These are phyloP conservation scores for Coreoperca whiteheadi DNA, from an alignment of 2,113 vertebrate species.

Conservation along the genomic window DNA sequence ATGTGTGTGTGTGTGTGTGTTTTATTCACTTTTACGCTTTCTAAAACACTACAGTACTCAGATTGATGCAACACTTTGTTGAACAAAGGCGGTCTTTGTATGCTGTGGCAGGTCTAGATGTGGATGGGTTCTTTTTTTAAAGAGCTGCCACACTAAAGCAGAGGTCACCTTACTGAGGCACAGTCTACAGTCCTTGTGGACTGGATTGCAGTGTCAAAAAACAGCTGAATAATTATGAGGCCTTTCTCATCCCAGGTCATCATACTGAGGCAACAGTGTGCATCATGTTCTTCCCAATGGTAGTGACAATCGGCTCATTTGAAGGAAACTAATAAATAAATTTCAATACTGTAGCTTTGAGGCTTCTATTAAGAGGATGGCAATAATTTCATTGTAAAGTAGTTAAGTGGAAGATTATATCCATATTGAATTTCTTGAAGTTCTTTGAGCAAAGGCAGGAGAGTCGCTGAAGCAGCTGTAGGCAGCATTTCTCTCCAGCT, in stretches of 20 bases:
- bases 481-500: constrained; percentile 55
- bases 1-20: constrained; percentile 43
- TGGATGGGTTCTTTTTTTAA: constrained; percentile 55
- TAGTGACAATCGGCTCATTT: constrained; percentile 69
- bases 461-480: constrained; percentile 17
- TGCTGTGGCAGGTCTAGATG: constrained; percentile 55
- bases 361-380: constrained; percentile 61
- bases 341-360: constrained; percentile 61
- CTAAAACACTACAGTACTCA: constrained; percentile 48
- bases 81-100: constrained; percentile 67
- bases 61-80: constrained; percentile 53
- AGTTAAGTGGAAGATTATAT: constrained; percentile 75
- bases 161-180: constrained; percentile 61
- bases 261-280: constrained; percentile 44
- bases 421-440: constrained; percentile 59
- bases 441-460: constrained; percentile 43
- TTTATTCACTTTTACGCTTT: constrained; percentile 59
- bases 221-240: constrained; percentile 52
- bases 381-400: constrained; percentile 71
- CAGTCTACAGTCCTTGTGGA: constrained; percentile 35
- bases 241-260: constrained; percentile 38
- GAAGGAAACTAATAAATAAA: constrained; percentile 58
- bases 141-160: constrained; percentile 49
- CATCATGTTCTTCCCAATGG: constrained; percentile 58
- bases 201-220: constrained; percentile 41